Percentiles rank a stretch among this genome's conserved stretches.
Evolutionary conservation across 2,113 vertebrate species (phyloP).

Genomic region (Amblyopsis rosae): DNA sequence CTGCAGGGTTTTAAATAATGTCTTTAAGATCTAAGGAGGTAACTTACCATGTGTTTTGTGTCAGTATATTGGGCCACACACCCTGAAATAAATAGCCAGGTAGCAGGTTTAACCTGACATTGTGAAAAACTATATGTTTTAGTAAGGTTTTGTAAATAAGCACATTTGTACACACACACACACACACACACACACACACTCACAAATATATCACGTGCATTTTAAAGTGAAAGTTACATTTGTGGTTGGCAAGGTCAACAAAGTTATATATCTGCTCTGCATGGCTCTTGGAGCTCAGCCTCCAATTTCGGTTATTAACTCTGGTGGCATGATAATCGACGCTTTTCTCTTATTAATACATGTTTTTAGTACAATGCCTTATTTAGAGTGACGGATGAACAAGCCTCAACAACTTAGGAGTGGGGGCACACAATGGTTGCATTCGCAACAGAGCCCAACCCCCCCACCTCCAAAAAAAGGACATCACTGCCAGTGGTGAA

Average conservation of each 20-base stretch:
- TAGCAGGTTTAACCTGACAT: neutral
- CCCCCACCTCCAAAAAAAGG: slow-evolving; percentile 14
- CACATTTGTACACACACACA: neutral
- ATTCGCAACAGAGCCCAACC: neutral
- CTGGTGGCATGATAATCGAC: slow-evolving; percentile 63
- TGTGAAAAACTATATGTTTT: neutral
- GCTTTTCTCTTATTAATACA: slow-evolving; percentile 79
- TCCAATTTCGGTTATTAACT: slow-evolving; percentile 54
- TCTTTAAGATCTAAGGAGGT: slow-evolving; percentile 2
- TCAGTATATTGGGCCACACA: neutral
- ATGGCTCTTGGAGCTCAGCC: slow-evolving; percentile 32
- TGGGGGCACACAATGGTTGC: slow-evolving; percentile 53
- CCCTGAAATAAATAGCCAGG: too few relatives aligned
- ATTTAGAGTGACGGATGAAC: slow-evolving; percentile 75
- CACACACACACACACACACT: neutral
- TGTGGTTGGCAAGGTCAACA: neutral
- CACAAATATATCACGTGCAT: neutral
- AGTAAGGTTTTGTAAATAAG: too few relatives aligned
- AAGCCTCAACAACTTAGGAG: slow-evolving; percentile 70
- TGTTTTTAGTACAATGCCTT: slow-evolving; percentile 74
- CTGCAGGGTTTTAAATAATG: neutral
- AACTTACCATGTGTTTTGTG: neutral
- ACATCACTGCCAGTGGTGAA: slow-evolving; percentile 12
- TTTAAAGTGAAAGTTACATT: neutral
- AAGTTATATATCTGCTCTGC: slow-evolving; percentile 22